Percentiles rank a stretch among this genome's conserved stretches.
These are phyloP conservation scores for Palythoa heliodiscus DNA, from an alignment of 92 coral and sea anemone species.

Conservation along the genomic window DNA sequence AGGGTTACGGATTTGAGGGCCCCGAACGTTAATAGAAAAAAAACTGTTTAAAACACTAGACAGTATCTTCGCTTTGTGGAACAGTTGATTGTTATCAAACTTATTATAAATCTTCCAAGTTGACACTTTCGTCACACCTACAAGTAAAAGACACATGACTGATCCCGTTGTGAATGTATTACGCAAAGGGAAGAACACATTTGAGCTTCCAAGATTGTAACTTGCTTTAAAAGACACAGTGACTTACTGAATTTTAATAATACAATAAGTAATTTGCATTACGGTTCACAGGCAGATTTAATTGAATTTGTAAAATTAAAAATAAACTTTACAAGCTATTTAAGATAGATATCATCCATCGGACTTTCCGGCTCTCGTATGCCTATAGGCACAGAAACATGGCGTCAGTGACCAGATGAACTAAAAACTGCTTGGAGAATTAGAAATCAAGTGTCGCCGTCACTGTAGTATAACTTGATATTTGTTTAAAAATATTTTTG, in stretches of 20 bases:
- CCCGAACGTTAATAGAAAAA: no score
- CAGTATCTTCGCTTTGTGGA: conserved; percentile 8
- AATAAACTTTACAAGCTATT: conserved; percentile 11
- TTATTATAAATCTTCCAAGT: conserved; percentile 23
- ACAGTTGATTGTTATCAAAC: conserved; percentile 23
- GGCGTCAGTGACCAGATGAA: conserved; percentile 18
- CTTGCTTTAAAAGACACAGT: neutral
- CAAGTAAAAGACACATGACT: conserved; percentile 26
- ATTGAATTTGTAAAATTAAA: conserved; percentile 33
- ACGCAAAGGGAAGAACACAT: conserved; percentile 19
- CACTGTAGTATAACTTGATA: neutral
- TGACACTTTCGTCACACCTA: conserved; percentile 31
- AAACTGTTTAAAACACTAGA: neutral
- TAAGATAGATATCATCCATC: neutral
- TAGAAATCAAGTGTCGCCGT: neutral
- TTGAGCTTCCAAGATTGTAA: neutral
- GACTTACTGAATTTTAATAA: neutral
- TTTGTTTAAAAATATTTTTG: neutral
- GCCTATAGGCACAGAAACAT: conserved; percentile 28
- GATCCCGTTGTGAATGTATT: neutral
- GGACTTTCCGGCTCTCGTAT: conserved; percentile 12
- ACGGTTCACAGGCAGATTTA: conserved; percentile 43
- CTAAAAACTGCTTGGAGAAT: neutral
- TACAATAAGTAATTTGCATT: neutral
- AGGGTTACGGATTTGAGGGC: neutral